A percentile compares a stretch with the other conserved stretches of the same genome.
Evolutionary conservation across 2,797 vertebrate species (phyloP).

Genomic region (Morelia viridis): DNA sequence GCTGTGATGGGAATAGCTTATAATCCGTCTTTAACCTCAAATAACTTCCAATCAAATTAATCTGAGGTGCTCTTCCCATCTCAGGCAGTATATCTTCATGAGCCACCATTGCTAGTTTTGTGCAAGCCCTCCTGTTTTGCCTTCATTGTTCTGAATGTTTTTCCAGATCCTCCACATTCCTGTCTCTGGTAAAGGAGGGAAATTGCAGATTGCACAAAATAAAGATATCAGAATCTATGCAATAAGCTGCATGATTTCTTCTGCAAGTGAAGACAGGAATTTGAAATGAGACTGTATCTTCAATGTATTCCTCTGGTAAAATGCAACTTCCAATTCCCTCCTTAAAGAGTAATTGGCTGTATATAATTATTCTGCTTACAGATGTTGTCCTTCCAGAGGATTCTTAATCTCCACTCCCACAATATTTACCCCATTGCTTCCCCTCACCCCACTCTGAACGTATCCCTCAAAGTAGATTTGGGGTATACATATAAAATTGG

Average conservation of each 20-base stretch:
- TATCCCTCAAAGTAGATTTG: background rate
- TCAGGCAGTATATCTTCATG: background rate
- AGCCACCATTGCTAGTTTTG: background rate
- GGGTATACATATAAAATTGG: background rate
- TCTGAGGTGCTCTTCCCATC: background rate
- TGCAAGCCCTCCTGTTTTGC: background rate
- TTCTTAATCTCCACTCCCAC: background rate
- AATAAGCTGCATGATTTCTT: background rate
- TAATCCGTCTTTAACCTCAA: background rate
- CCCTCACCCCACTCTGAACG: background rate
- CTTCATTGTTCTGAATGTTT: background rate
- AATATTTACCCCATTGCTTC: background rate
- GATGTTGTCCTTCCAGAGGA: background rate
- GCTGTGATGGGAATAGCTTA: background rate
- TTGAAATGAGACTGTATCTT: background rate
- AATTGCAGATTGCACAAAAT: background rate
- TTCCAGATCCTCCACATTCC: background rate
- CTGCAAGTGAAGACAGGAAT: background rate
- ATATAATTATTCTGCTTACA: background rate
- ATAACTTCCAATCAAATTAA: background rate
- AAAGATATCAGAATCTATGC: background rate
- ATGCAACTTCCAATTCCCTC: background rate
- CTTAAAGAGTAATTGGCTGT: background rate
- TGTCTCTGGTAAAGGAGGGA: background rate
- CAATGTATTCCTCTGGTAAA: background rate